Base-by-base conservation (phyloP, 2,888 invertebrate genomes). In the Cecidostiba fungosa region DNA sequence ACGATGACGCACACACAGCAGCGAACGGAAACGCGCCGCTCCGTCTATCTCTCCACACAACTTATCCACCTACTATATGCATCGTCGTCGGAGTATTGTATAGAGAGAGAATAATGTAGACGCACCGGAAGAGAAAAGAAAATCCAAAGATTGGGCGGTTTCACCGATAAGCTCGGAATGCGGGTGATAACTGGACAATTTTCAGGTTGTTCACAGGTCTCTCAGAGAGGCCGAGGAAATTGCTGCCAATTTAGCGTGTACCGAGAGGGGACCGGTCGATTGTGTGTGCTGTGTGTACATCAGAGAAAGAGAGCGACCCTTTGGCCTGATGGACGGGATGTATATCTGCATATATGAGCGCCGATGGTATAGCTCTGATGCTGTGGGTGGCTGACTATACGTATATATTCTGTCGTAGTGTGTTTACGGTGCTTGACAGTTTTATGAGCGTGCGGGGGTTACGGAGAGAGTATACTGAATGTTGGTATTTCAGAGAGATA, bases 61-160 rank as follows among this genome's bases (percentile, higher is more conserved):
- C 50, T 50, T 3, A 50, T 50, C 50, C 50, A 50, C 50, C 50
- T 50, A 50, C 19, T 3, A 16, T 50, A 19, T 19, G 50, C 19
- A 19, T 50, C 50, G 19, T 50, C 19, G 50, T 16, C 50, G 5
- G 50, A 50, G 50, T 3, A 19, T 5, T 10, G 12, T 12, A 43
- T 0, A 39, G 10, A 39, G 10, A 39, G 36, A 36, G 26, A 43
- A 4, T 66, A 39, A n/a, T n/a, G n/a, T 19, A 43, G 39, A 16
- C 12, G 19, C 0, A 50, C 70, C 82, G 62, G 72, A 83, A 83
- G 77, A 43, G 83, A 83, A 77, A 77, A 77, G 72, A 83, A 50
- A 77, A 36, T 77, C 54, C 29, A 29, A n/a, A 77, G 70, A 83
- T 83, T 77, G 54, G 54, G 12, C 23, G 12, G 3, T 50, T 29